Evolutionary conservation across 2,797 vertebrate species (phyloP).

Genomic region (Coccyzus lansbergi): DNA sequence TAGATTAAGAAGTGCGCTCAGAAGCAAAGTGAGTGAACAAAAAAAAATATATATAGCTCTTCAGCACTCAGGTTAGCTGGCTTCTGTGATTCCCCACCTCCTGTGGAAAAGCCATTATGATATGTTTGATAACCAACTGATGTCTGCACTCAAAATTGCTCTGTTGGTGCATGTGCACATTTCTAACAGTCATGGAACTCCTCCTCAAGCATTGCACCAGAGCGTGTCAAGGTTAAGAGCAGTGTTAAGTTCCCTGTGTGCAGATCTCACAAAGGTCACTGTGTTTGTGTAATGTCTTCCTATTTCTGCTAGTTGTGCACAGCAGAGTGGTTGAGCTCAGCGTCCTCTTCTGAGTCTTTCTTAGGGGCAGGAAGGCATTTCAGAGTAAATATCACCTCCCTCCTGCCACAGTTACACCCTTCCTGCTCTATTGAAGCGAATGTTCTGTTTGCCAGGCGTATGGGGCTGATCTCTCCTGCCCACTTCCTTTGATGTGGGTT

Average conservation of each 20-base stretch:
- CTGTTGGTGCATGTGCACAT: accelerated
- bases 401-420: not conserved
- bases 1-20: not conserved
- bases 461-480: not conserved
- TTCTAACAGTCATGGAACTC: not conserved
- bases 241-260: not conserved
- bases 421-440: not conserved
- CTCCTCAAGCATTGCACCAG: not conserved
- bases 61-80: not conserved
- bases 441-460: not conserved
- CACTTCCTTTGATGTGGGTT: not conserved
- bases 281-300: not conserved
- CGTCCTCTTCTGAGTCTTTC: not conserved
- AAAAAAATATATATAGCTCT: not conserved
- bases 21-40: not conserved
- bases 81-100: not conserved
- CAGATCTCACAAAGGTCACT: not conserved
- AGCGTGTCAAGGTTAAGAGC: not conserved
- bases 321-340: not conserved
- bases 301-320: not conserved
- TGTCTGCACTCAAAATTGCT: not conserved
- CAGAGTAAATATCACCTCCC: not conserved
- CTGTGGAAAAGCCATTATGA: not conserved
- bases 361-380: not conserved
- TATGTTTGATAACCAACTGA: not conserved